Percentiles rank a stretch among this genome's conserved stretches.
Evolutionary conservation across 2,888 invertebrate species (phyloP).

Genomic region (Eilema caniola): DNA sequence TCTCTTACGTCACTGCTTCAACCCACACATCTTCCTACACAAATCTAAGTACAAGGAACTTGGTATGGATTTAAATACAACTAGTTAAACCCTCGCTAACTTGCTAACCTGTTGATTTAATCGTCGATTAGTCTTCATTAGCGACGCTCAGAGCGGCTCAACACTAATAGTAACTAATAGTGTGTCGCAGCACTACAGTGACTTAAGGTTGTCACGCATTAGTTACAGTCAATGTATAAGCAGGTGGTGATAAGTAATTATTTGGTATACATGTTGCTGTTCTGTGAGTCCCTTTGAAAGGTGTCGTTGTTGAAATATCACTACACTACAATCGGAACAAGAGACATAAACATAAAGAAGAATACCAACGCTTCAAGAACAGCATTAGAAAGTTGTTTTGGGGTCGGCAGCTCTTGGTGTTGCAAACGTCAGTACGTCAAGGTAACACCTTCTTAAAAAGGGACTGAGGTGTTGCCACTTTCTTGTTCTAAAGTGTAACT

Average conservation of each 20-base stretch:
- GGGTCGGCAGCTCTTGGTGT: no score
- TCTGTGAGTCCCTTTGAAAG: no score
- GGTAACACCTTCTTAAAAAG: no score
- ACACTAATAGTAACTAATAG: conserved; percentile 82
- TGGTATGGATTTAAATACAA: conserved; percentile 29
- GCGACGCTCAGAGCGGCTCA: conserved; percentile 64
- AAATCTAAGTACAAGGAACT: conserved; percentile 16
- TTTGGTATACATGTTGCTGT: no score
- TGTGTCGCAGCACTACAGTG: conserved; percentile 57
- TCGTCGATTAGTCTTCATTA: conserved; percentile 82
- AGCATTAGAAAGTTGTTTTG: no score
- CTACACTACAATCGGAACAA: no score
- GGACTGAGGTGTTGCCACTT: no score
- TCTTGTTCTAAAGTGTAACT: no score
- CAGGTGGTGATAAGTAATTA: conserved; percentile 44
- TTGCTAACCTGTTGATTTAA: conserved; percentile 82
- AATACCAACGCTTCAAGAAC: no score
- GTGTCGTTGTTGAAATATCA: no score
- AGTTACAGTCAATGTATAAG: conserved; percentile 39
- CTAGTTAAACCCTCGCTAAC: conserved; percentile 45
- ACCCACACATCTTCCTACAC: neutral
- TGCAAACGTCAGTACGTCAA: no score
- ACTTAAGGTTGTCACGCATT: conserved; percentile 62
- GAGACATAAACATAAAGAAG: no score
- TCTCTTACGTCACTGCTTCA: neutral